Evolutionary conservation across 2,888 invertebrate species (phyloP), one percentile per base, ranked within the genome.

Genomic region (Dicycla oo): DNA sequence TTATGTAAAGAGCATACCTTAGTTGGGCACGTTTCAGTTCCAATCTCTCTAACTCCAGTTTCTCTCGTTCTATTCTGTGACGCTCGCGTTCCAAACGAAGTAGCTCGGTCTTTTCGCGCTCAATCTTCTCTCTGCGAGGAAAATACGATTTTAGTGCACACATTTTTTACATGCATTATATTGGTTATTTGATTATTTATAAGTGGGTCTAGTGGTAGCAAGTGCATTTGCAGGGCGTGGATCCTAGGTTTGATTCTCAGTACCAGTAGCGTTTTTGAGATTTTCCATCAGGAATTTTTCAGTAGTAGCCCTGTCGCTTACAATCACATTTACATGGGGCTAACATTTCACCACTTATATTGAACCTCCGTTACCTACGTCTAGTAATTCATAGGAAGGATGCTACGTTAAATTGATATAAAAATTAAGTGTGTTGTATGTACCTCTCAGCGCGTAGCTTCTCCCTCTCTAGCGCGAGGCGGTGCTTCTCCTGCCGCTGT

Each of bases 41-140:
- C 86, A 98, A 96, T 86, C 98, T 97, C 90, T 99, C 99, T 85
- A 98, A 93, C 88, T 97, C 97, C 68, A 97, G 91, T 88, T 97
- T 97, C 87, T 98, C 98, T 23, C 98, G 94, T 88, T 98, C 97
- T 78, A 97, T 90, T 82, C 98, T 97, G 89, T 98, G 98, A 63
- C 98, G 97, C 91, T 99, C 99, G 23, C 98, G 97, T 91, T 99
- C 98, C 81, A 98, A 92, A 66, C 98, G 97, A 82, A 99, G 94
- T 38, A 99, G 92, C 89, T 99, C 98, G 23, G 98, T 97, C 93
- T 98, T 98, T 90, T 99, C 98, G 5, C 98, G 97, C 90, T 99
- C 99, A 68, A 99, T 97, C 84, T 98, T 97, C 87, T 98, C 98
- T 34, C 98, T 96, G 86, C 5, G 83, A 86, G 18, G 40, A 64